These are phyloP conservation scores for Callopanchax toddi DNA, from an alignment of 2,113 vertebrate genomes.

Conservation along the genomic window DNA sequence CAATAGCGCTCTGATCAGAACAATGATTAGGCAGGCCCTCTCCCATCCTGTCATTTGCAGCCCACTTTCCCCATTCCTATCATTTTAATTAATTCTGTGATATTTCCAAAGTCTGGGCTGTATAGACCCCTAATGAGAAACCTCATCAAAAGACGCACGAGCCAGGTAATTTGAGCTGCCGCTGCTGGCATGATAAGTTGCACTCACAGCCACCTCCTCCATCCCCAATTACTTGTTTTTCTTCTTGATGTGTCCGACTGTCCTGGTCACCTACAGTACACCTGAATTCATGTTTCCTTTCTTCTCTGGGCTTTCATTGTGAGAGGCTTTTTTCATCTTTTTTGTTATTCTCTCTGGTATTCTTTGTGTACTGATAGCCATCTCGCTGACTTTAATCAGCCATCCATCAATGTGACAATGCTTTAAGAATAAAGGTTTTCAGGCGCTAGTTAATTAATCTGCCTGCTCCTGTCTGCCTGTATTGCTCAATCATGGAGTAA, in stretches of 20 bases:
- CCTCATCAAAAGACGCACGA: constrained; percentile 76
- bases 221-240: constrained; percentile 64
- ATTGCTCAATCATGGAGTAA: constrained; percentile 89
- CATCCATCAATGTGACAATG: constrained; percentile 90
- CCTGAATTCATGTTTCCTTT: constrained; percentile 35
- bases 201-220: constrained; percentile 45
- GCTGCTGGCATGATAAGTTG: constrained; percentile 51
- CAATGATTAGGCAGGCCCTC: constrained; percentile 73
- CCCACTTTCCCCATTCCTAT: constrained; percentile 76
- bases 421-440: constrained; percentile 85
- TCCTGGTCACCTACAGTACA: constrained; percentile 29
- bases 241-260: constrained; percentile 42
- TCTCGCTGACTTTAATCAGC: constrained; percentile 82
- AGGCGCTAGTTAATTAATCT: constrained; percentile 93
- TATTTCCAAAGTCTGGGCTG: constrained; percentile 78
- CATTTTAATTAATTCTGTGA: constrained; percentile 83
- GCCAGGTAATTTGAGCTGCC: constrained; percentile 71
- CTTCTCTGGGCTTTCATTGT: not conserved
- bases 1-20: constrained; percentile 81
- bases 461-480: constrained; percentile 86
- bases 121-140: constrained; percentile 81
- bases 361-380: constrained; percentile 76
- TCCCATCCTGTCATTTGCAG: constrained; percentile 64
- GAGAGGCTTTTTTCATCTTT: not conserved
- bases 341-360: constrained; percentile 37